Evolutionary conservation across 2,797 vertebrate species (phyloP), one percentile per base, ranked within the genome.

Genomic region (Tolypeutes matacus): DNA sequence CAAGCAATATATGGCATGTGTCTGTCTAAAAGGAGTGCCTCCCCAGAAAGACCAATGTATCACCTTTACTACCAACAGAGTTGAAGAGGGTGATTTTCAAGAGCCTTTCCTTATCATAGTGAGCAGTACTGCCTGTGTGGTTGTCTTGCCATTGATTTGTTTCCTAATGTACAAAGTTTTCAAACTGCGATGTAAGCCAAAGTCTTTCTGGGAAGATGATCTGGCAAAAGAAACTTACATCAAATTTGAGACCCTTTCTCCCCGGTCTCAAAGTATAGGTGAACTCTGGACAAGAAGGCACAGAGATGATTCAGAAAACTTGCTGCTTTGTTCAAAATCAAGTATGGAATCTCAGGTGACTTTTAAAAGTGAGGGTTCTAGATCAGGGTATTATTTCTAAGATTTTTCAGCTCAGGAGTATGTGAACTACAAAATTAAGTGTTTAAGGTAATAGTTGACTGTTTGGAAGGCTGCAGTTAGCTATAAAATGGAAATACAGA

Each of bases 141-240:
- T 99, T 89, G 97, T 98, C 51, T 88, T 99, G 96, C 99, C 99
- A 4, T 93, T 99, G n/a, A 99, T 99, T 86, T 98, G 98, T 73
- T 98, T 99, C 64, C 98, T 99, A 89, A 84, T 99, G 86, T 99
- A 99, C 93, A 99, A 99, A 98, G 99, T 99, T 95, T 96, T 99
- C 6, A 99, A 97, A 76, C 98, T 99, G 67, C 99, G 97, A 27
- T 98, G 98, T 96, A 98, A 98, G 64, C 97, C 94, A 0, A 98
- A 97, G 67, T 76, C 98, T 25, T 85, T 97, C n/a, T 96, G 98
- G 46, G 98, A 98, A 91, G 98, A 99, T 31, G 99, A 99, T 69
- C 98, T 99, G 81, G 98, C 98, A 80, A 99, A 99, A 95, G 99
- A 99, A 93, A 99, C 99, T 4, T 99, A 99, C 2, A 99, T 99